A percentile compares a stretch with the other conserved stretches of the same genome.
phyloP scores from a whole-genome alignment of 2,888 invertebrate genomes.

The Yponomeuta sedellus region DNA sequence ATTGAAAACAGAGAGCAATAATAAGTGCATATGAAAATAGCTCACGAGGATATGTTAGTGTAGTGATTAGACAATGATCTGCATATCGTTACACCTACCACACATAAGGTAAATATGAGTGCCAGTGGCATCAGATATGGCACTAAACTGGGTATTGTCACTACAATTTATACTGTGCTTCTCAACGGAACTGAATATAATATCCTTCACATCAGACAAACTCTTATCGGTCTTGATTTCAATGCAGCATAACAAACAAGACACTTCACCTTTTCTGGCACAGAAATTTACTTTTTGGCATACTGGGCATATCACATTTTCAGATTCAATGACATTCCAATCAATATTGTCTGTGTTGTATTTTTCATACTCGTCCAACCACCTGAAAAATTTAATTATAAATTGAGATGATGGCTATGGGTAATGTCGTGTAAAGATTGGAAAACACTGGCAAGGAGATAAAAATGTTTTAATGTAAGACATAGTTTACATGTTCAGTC shows the following conservation, averaged over 20 bases:
- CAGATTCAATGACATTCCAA: constrained; percentile 53
- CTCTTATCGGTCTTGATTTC: constrained; percentile 40
- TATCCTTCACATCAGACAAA: constrained; percentile 41
- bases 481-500: no score
- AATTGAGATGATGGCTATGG: not conserved
- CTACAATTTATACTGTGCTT: constrained; percentile 44
- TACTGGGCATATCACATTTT: constrained; percentile 69
- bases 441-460: no score
- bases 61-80: constrained; percentile 30
- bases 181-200: constrained; percentile 42
- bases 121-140: constrained; percentile 45
- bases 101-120: constrained; percentile 59
- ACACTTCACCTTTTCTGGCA: constrained; percentile 29
- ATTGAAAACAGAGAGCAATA: no score
- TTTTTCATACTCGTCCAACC: constrained; percentile 60
- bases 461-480: no score
- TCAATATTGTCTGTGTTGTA: constrained; percentile 51
- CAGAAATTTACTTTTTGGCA: constrained; percentile 62
- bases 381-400: constrained; percentile 40
- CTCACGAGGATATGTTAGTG: no score
- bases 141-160: constrained; percentile 44
- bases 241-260: constrained; percentile 53
- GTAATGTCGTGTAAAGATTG: no score
- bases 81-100: constrained; percentile 55
- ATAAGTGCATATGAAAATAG: no score